phyloP scores from a whole-genome alignment of 2,888 invertebrate species.

The Nebria salina region DNA sequence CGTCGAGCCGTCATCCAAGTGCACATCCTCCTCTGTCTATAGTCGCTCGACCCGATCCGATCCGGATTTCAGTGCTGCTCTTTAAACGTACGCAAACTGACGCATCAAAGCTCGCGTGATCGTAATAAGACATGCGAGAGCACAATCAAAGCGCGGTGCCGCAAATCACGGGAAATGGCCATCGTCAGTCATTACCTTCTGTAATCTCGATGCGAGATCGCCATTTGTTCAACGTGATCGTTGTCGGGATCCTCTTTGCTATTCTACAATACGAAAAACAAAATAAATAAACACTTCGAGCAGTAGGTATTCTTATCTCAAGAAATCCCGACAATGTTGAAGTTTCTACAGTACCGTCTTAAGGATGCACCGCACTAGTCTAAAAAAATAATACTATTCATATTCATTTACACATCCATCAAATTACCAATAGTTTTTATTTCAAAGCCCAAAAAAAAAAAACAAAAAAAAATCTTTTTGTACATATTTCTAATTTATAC shows the following conservation, averaged over 20 bases:
- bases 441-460: too few relatives aligned
- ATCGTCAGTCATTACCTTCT: constrained; percentile 1
- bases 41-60: neutral
- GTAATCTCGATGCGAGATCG: constrained; percentile 1
- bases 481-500: too few relatives aligned
- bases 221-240: constrained; percentile 1
- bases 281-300: neutral
- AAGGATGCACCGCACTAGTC: neutral
- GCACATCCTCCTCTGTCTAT: neutral
- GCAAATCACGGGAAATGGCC: neutral
- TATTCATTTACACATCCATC: neutral
- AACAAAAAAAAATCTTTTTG: too few relatives aligned
- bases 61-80: neutral
- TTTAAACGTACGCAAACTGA: neutral
- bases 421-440: too few relatives aligned
- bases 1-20: too few relatives aligned
- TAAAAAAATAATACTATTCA: neutral
- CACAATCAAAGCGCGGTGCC: constrained; percentile 1
- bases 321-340: neutral
- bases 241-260: neutral
- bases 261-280: neutral
- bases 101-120: neutral
- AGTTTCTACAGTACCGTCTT: neutral
- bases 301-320: neutral
- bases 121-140: constrained; percentile 1